phyloP scores from a whole-genome alignment of 2,888 invertebrate genomes.

The Pristionchus maxplancki region DNA sequence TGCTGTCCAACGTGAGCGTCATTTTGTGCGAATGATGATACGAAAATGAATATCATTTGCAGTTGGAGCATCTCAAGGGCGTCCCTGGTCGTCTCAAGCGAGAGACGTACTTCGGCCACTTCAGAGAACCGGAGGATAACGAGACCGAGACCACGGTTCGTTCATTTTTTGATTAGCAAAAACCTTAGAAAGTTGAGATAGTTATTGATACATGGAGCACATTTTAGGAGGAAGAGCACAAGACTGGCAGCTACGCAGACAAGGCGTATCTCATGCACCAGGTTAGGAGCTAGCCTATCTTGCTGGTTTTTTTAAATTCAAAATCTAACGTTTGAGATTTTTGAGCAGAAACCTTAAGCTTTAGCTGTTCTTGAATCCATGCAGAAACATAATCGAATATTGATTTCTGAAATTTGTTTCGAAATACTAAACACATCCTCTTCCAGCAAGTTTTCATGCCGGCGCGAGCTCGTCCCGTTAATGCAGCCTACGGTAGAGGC shows the following conservation, averaged over 20 bases:
- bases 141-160: neutral
- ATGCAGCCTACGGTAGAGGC: neutral
- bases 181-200: neutral
- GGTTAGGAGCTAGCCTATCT: neutral
- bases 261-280: constrained; percentile 49
- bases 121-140: constrained; percentile 42
- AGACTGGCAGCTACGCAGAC: constrained; percentile 18
- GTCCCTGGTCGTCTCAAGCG: constrained; percentile 42
- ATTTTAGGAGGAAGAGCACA: constrained; percentile 13
- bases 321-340: no score
- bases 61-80: constrained; percentile 43
- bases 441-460: constrained; percentile 29
- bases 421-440: neutral
- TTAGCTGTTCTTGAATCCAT: no score
- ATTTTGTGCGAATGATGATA: neutral
- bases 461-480: neutral
- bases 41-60: neutral
- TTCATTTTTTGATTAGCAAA: neutral
- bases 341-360: no score
- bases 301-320: no score
- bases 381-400: neutral
- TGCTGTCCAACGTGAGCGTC: neutral
- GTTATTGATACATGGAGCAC: neutral
- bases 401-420: neutral
- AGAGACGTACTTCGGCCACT: constrained; percentile 42